Evolutionary conservation across 2,888 invertebrate species (phyloP).

Genomic region (Geotrupes spiniger): DNA sequence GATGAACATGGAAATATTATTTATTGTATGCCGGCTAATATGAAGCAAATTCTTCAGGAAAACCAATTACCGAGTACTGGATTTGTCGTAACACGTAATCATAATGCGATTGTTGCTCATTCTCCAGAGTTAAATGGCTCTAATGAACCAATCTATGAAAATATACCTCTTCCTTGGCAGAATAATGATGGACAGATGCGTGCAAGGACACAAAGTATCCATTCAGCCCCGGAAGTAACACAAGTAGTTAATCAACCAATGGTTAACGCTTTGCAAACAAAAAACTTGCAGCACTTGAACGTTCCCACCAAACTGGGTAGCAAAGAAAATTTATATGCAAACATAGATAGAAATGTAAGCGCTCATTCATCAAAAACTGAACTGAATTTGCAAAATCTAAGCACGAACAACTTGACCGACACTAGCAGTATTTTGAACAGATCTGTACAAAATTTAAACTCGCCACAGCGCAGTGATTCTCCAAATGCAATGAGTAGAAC

Average conservation of each 20-base stretch:
- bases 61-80: constrained; percentile 48
- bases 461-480: constrained; percentile 15
- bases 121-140: constrained; percentile 49
- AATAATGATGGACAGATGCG: constrained; percentile 42
- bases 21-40: constrained; percentile 60
- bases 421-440: constrained; percentile 29
- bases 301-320: constrained; percentile 28
- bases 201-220: constrained; percentile 64
- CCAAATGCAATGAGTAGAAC: constrained; percentile 31
- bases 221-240: constrained; percentile 64
- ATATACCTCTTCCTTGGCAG: constrained; percentile 71
- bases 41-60: constrained; percentile 49
- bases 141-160: constrained; percentile 78
- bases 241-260: constrained; percentile 42
- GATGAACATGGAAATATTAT: constrained; percentile 63
- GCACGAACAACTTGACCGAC: constrained; percentile 27
- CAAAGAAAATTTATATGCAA: constrained; percentile 46
- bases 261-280: constrained; percentile 36
- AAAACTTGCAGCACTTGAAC: constrained; percentile 33
- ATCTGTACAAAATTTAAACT: constrained; percentile 30
- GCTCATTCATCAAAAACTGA: constrained; percentile 18
- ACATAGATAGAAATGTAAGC: constrained; percentile 33
- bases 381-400: constrained; percentile 16
- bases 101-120: constrained; percentile 44
- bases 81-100: constrained; percentile 54